phyloP scores from a whole-genome alignment of 2,797 vertebrate genomes.

The Myotis planiceps region DNA sequence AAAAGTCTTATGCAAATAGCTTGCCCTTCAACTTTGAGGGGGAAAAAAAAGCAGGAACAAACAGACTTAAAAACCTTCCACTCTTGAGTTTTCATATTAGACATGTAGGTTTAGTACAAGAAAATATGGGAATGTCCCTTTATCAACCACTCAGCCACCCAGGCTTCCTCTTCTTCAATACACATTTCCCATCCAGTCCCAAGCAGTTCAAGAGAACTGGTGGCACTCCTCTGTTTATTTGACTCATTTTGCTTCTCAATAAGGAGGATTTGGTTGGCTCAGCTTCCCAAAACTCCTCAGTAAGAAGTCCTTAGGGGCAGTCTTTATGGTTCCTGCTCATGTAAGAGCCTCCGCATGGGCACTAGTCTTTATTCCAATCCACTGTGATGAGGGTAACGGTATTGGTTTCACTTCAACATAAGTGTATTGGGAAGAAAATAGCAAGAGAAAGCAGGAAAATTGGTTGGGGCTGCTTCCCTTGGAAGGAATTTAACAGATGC shows the following conservation, averaged over 20 bases:
- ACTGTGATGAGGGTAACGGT: not conserved
- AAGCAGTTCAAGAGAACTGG: conserved; percentile 38
- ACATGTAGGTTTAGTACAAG: conserved; percentile 8
- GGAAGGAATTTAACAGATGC: not conserved
- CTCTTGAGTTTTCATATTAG: conserved; percentile 52
- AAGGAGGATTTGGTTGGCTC: not conserved
- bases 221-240: not conserved
- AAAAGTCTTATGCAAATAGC: not conserved
- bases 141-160: not conserved
- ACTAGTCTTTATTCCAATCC: not conserved
- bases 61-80: conserved; percentile 14
- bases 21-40: not conserved
- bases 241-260: conserved; percentile 33
- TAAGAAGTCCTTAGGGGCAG: not conserved
- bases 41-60: not conserved
- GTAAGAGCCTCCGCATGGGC: not conserved
- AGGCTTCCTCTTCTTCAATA: conserved; percentile 50
- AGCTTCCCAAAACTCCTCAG: not conserved
- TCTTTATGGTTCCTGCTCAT: not conserved
- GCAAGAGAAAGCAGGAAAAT: not conserved
- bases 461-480: not conserved
- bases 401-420: not conserved
- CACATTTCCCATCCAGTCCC: not conserved
- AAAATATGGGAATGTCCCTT: conserved; percentile 63
- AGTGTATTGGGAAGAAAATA: not conserved